Conservation (phyloP, 2,888 invertebrate species). For the Strigamia transsilvanica region DNA sequence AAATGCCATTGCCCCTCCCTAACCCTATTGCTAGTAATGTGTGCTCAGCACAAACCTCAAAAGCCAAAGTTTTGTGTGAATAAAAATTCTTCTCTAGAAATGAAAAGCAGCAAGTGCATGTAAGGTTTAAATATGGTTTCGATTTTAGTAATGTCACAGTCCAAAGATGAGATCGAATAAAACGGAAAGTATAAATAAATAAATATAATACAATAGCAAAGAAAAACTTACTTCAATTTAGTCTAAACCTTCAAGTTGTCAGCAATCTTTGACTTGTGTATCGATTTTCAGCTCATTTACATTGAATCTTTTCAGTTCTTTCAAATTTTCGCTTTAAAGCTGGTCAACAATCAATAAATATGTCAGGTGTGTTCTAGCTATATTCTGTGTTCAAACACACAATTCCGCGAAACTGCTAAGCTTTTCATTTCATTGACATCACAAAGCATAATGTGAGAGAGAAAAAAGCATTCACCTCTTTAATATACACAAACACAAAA, state of each 20-base stretch:
- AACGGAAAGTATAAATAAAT: neutral
- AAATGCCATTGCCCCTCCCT: neutral
- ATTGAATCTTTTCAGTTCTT: neutral
- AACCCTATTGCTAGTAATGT: neutral
- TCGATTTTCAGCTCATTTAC: conserved; percentile 26
- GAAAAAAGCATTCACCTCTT: neutral
- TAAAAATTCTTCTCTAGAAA: no score
- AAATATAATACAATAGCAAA: neutral
- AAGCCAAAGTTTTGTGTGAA: neutral
- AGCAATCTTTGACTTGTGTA: neutral
- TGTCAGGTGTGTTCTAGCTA: neutral
- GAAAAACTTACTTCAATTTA: neutral
- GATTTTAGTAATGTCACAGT: neutral
- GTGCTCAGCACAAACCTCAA: neutral
- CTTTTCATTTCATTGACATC: neutral
- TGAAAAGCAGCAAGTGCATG: no score
- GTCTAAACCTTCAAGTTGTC: neutral
- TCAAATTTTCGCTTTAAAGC: conserved; percentile 3
- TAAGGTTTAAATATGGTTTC: neutral
- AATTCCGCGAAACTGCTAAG: neutral
- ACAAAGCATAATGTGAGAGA: neutral
- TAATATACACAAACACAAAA: no score
- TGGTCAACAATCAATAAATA: conserved; percentile 22
- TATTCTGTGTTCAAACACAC: neutral
- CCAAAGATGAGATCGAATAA: neutral